Evolutionary conservation across 2,797 vertebrate genomes (phyloP).

Genomic region (Anomalospiza imberbis): DNA sequence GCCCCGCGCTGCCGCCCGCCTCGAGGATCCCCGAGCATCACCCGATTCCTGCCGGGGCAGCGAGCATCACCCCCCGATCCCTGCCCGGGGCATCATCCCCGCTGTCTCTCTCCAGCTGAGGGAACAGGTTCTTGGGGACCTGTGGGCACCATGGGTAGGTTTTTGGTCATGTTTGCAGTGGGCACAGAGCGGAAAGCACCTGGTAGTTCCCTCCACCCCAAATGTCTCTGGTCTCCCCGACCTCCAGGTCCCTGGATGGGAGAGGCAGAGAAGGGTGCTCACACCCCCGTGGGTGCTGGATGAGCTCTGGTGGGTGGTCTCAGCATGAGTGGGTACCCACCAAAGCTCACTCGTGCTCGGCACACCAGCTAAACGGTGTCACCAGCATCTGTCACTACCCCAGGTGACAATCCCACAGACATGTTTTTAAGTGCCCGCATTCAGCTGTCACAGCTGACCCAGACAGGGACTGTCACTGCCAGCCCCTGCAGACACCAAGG

Average conservation of each 20-base stretch:
- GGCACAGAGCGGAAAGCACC: not conserved
- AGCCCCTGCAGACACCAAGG: not conserved
- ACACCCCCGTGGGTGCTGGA: accelerated
- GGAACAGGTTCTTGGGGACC: not conserved
- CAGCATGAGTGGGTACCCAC: not conserved
- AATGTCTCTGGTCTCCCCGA: accelerated
- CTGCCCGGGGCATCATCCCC: not conserved
- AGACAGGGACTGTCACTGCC: not conserved
- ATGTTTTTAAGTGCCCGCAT: not conserved
- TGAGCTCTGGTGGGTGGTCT: not conserved
- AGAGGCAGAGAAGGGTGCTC: not conserved
- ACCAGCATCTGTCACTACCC: accelerated
- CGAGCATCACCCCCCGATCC: not conserved
- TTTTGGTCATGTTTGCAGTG: accelerated
- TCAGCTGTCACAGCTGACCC: not conserved
- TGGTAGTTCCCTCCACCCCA: not conserved
- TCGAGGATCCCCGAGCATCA: not conserved
- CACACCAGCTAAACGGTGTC: accelerated
- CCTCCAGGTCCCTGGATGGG: not conserved
- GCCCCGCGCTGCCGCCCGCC: not conserved
- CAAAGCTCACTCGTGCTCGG: accelerated
- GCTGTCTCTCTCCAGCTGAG: accelerated
- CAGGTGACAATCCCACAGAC: not conserved
- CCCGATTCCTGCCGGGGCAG: not conserved
- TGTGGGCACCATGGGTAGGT: accelerated